Evolutionary conservation across 2,888 invertebrate genomes (phyloP).

Genomic region (Ophion ellenae): DNA sequence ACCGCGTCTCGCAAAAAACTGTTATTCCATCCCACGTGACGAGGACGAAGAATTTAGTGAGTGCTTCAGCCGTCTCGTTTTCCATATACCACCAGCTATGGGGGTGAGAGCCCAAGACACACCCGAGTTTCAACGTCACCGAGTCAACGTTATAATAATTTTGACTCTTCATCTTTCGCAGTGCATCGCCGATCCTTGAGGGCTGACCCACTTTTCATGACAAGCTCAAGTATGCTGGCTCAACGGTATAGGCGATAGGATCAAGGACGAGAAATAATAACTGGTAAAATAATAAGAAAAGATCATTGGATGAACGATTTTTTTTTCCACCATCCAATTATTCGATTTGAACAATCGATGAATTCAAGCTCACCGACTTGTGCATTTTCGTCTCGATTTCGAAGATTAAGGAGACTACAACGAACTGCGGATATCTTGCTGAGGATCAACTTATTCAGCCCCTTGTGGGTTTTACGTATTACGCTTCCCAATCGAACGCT

Average conservation of each 20-base stretch:
- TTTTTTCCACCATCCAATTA: background rate
- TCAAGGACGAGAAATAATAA: constrained; percentile 30
- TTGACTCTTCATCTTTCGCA: constrained; percentile 18
- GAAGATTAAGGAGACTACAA: too few relatives aligned
- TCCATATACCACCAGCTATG: constrained; percentile 11
- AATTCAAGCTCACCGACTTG: background rate
- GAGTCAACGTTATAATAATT: constrained; percentile 44
- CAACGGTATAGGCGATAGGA: constrained; percentile 21
- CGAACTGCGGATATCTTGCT: too few relatives aligned
- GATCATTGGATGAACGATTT: background rate
- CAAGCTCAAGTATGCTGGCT: constrained; percentile 10
- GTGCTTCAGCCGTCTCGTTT: constrained; percentile 43
- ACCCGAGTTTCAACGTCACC: constrained; percentile 29
- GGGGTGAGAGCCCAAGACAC: constrained; percentile 16
- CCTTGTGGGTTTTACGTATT: too few relatives aligned
- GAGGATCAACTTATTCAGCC: too few relatives aligned
- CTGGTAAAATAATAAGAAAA: constrained; percentile 3
- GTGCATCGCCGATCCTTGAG: background rate
- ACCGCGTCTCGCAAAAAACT: constrained; percentile 17
- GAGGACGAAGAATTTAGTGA: constrained; percentile 26
- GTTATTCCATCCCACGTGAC: constrained; percentile 48
- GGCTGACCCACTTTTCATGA: constrained; percentile 29
- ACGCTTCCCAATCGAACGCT: too few relatives aligned
- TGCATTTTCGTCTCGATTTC: background rate
- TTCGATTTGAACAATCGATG: background rate